Conservation (phyloP, 2,888 invertebrate species). For the Chorisops tibialis region DNA sequence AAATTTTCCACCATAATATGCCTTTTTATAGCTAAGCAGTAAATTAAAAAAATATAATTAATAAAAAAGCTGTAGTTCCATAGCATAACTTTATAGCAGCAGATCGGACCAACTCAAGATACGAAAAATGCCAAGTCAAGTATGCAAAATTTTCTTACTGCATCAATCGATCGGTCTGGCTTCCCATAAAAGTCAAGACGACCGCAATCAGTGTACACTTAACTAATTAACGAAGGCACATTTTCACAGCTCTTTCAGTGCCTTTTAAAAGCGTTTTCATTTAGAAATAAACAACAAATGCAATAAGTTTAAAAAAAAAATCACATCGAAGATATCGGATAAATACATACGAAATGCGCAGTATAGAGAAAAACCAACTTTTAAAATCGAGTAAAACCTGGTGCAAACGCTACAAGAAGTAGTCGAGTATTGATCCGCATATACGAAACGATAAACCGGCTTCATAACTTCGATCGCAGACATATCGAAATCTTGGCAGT, state of each 20-base stretch:
- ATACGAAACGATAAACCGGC: background rate
- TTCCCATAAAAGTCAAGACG: conserved; percentile 9
- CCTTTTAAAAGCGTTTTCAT: background rate
- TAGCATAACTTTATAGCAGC: too few relatives aligned
- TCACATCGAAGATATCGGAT: background rate
- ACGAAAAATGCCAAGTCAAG: too few relatives aligned
- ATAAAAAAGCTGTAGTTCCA: too few relatives aligned
- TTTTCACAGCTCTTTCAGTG: conserved; percentile 21
- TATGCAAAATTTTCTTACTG: background rate
- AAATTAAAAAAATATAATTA: too few relatives aligned
- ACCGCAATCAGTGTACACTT: conserved; percentile 5
- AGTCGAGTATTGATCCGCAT: background rate
- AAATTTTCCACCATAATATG: too few relatives aligned
- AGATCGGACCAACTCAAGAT: too few relatives aligned
- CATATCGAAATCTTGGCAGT: conserved; percentile 12
- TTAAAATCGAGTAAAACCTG: background rate
- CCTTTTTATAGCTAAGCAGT: too few relatives aligned
- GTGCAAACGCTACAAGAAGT: background rate
- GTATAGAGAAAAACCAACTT: too few relatives aligned
- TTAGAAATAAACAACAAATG: background rate
- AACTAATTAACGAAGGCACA: conserved; percentile 26
- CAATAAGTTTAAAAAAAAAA: background rate
- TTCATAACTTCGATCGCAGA: background rate
- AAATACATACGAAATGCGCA: too few relatives aligned
- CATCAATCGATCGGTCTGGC: background rate